These are phyloP conservation scores for Pseudopodoces humilis DNA, from an alignment of 2,113 vertebrate species.

Conservation along the genomic window DNA sequence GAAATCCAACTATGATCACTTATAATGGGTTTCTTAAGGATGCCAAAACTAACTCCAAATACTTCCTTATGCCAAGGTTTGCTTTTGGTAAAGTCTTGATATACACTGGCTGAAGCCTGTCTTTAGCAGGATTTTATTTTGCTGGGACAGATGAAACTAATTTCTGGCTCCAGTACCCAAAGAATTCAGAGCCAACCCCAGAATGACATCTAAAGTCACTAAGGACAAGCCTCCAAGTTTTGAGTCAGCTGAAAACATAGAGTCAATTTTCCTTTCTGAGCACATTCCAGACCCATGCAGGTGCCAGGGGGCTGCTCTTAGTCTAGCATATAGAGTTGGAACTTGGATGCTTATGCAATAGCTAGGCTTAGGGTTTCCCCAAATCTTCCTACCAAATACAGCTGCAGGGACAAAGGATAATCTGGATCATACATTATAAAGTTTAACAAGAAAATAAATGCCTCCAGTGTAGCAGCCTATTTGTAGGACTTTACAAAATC, in stretches of 20 bases:
- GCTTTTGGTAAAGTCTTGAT: background rate
- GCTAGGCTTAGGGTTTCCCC: background rate
- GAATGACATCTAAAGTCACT: background rate
- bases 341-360: background rate
- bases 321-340: background rate
- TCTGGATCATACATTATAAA: background rate
- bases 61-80: background rate
- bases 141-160: background rate
- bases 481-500: slow-evolving; percentile 5
- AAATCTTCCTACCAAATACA: background rate
- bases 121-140: background rate
- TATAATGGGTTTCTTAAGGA: background rate
- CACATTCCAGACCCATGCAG: background rate
- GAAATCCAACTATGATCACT: background rate
- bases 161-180: background rate
- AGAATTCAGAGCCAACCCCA: background rate
- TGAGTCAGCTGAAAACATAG: background rate
- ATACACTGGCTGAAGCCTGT: background rate
- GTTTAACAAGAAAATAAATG: background rate
- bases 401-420: background rate
- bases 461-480: background rate
- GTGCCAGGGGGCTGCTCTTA: background rate
- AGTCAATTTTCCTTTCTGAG: background rate
- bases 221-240: background rate
- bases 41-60: background rate